Evolutionary conservation across 2,797 vertebrate species (phyloP), one percentile per base, ranked within the genome.

Genomic region (Rhyacichthys aspro): DNA sequence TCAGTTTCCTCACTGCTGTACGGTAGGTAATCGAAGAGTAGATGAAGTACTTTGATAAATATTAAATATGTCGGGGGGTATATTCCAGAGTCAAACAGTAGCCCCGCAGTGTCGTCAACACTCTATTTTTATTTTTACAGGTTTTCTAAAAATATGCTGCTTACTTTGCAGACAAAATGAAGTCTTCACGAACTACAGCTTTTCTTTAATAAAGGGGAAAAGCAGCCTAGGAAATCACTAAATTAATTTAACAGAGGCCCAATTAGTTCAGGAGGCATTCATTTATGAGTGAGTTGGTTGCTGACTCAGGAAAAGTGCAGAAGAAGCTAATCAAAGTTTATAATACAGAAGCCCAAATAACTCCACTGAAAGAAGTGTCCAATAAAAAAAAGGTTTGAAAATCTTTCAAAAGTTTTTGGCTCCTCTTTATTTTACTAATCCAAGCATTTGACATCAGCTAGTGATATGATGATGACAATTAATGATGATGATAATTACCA

Each of bases 1-100:
- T 71, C 37, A 36, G 60, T 74, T 67, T 54, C 39, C 53, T 28
- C 33, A 55, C 15, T 11, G 43, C 38, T 36, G 63, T 11, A 5
- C 34, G 17, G 34, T 52, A 15, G 36, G 48, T 58, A 18, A 75
- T 52, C 52, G 59, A 55, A 53, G 38, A 64, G 11, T 15, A 55
- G 19, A 55, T 43, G 16, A 59, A 42, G 33, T 11, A 28, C 9
- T 43, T 12, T 36, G 33, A 68, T 55, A n/a, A 39, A 47, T 46
- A 68, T 47, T 11, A 38, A 46, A 50, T 45, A 50, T 16, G 10
- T 14, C 9, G 43, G 18, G 41, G 53, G 8, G 15, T 9, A 16
- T 14, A n/a, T 15, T 18, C n/a, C 16, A 8, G 34, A 36, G 17
- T 17, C 18, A 2, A 59, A 9, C 7, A 28, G 44, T 36, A 44